phyloP scores from a whole-genome alignment of 2,113 vertebrate species.

The Neodontobutis hainanensis region DNA sequence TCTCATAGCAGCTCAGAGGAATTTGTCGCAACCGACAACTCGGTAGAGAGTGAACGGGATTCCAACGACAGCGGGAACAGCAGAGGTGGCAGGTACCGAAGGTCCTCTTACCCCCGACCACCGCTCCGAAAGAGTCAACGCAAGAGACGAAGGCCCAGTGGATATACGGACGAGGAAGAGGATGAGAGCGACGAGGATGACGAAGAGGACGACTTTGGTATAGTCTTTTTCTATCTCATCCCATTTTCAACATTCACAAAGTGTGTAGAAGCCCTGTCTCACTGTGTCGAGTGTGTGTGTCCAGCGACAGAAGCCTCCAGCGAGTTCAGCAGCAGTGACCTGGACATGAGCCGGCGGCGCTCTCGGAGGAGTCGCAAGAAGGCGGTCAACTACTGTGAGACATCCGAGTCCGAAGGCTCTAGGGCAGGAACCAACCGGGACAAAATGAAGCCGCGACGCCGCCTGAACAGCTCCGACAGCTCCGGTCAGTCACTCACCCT shows the following conservation, averaged over 20 bases:
- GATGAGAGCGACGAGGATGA: slow-evolving; percentile 80
- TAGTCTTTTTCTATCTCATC: not conserved
- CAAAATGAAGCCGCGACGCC: slow-evolving; percentile 81
- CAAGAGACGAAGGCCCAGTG: slow-evolving; percentile 81
- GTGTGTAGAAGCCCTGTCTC: not conserved
- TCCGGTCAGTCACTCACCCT: slow-evolving; percentile 81
- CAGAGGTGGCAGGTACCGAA: slow-evolving; percentile 66
- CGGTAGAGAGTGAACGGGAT: slow-evolving; percentile 84
- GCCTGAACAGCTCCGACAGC: slow-evolving; percentile 88
- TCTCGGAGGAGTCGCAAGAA: slow-evolving; percentile 92
- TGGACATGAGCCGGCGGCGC: slow-evolving; percentile 90
- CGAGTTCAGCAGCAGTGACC: slow-evolving; percentile 89
- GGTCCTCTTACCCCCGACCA: slow-evolving; percentile 29
- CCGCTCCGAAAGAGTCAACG: slow-evolving; percentile 67
- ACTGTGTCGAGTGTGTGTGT: slow-evolving; percentile 11
- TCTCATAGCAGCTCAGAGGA: slow-evolving; percentile 83
- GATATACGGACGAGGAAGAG: slow-evolving; percentile 94
- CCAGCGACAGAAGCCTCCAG: slow-evolving; percentile 90
- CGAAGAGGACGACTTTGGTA: slow-evolving; percentile 77
- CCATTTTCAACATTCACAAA: too few species aligned
- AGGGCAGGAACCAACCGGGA: slow-evolving; percentile 81
- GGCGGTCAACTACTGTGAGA: slow-evolving; percentile 94
- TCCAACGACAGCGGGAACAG: slow-evolving; percentile 86
- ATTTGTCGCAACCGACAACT: slow-evolving; percentile 88
- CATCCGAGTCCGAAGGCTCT: slow-evolving; percentile 92